phyloP scores from a whole-genome alignment of 2,113 vertebrate species.

The Chaetops frenatus region DNA sequence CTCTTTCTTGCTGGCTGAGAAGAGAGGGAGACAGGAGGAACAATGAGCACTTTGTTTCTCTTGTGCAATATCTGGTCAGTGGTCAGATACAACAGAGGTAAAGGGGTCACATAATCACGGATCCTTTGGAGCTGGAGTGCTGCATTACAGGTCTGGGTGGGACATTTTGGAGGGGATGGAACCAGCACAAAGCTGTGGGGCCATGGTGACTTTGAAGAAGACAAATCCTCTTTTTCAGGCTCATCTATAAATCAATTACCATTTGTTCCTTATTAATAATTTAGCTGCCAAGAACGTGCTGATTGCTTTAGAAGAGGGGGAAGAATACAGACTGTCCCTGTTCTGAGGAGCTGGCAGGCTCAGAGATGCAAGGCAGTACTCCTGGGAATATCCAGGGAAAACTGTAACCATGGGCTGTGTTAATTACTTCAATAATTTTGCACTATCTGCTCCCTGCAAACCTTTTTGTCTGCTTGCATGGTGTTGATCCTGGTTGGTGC shows the following conservation, averaged over 20 bases:
- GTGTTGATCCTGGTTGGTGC: not conserved
- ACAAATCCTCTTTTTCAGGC: not conserved
- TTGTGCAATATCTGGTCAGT: not conserved
- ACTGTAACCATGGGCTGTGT: not conserved
- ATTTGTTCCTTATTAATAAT: conserved; percentile 60
- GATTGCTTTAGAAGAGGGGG: not conserved
- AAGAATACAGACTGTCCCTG: not conserved
- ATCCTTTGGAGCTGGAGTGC: not conserved
- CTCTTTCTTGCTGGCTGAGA: not conserved
- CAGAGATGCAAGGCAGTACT: not conserved
- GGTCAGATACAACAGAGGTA: not conserved
- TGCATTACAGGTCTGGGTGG: not conserved
- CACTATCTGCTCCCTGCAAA: not conserved
- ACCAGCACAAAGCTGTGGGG: not conserved
- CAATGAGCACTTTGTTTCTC: conserved; percentile 10
- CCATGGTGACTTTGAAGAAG: not conserved
- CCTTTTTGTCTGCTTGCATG: not conserved
- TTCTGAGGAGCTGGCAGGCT: not conserved
- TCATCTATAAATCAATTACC: conserved; percentile 30
- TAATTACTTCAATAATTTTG: conserved; percentile 7
- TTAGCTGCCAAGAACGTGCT: conserved; percentile 42
- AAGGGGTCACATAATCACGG: not conserved
- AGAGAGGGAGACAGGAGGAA: not conserved
- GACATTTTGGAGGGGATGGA: not conserved
- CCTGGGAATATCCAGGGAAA: not conserved